These are phyloP conservation scores for Proterorhinus semilunaris DNA, from an alignment of 2,113 vertebrate genomes.

Conservation along the genomic window DNA sequence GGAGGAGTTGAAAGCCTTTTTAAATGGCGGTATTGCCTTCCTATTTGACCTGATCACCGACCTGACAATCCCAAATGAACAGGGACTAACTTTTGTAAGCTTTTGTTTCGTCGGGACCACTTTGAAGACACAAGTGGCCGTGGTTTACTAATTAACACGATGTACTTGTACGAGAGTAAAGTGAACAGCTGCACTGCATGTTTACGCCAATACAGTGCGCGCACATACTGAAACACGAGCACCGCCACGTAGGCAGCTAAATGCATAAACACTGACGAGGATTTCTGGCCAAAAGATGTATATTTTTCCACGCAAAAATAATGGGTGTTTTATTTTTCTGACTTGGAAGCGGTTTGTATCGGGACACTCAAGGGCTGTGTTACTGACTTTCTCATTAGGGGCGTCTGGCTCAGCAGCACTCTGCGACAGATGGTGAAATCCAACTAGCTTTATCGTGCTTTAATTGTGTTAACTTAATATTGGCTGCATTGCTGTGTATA, in stretches of 20 bases:
- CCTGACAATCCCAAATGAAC: conserved; percentile 55
- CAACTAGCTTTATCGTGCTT: conserved; percentile 62
- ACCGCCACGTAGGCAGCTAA: conserved; percentile 63
- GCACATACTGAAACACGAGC: conserved; percentile 32
- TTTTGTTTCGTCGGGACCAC: not conserved
- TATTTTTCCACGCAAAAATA: conserved; percentile 73
- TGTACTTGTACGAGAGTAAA: conserved; percentile 14
- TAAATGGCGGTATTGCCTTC: conserved; percentile 5
- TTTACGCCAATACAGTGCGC: conserved; percentile 17
- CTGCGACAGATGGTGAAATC: conserved; percentile 41
- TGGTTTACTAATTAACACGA: conserved; percentile 3
- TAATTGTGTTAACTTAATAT: conserved; percentile 50
- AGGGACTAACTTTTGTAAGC: not conserved
- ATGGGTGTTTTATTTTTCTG: conserved; percentile 69
- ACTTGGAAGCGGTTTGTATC: conserved; percentile 53
- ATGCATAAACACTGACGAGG: conserved; percentile 40
- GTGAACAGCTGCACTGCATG: conserved; percentile 45
- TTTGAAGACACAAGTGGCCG: conserved; percentile 1
- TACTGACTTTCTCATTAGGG: conserved; percentile 59
- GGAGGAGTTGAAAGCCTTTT: not conserved
- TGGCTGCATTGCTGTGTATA: conserved; percentile 40
- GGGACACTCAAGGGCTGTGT: conserved; percentile 72
- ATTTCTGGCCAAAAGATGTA: conserved; percentile 63
- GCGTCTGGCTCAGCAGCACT: conserved; percentile 57
- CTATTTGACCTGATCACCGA: conserved; percentile 9